phyloP scores from a whole-genome alignment of 2,113 vertebrate species.

The Bungarus multicinctus region DNA sequence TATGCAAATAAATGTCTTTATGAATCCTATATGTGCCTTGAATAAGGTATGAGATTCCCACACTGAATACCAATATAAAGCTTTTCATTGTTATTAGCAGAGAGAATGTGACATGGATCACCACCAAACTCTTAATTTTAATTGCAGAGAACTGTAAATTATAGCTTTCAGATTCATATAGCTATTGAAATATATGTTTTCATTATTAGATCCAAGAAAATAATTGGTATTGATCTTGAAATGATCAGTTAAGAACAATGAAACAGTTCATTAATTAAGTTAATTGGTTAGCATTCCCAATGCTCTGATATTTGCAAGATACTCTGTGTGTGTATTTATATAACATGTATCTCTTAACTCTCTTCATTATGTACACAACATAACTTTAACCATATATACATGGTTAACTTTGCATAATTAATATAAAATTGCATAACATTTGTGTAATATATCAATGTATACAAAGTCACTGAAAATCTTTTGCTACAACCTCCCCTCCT shows the following conservation, averaged over 20 bases:
- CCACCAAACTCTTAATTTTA: neutral
- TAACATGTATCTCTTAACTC: neutral
- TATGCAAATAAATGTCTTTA: constrained; percentile 18
- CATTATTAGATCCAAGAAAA: neutral
- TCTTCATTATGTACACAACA: neutral
- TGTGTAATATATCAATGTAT: neutral
- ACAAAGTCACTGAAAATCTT: neutral
- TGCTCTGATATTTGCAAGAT: neutral
- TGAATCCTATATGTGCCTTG: constrained; percentile 3
- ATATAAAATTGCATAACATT: neutral
- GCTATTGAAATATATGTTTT: neutral
- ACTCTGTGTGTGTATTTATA: neutral
- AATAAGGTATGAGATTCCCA: constrained; percentile 18
- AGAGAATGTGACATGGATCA: neutral
- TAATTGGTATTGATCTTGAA: neutral
- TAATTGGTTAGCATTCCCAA: neutral
- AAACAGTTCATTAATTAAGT: neutral
- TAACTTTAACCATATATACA: neutral
- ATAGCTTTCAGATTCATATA: neutral
- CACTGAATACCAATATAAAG: constrained; percentile 23
- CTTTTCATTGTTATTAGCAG: neutral
- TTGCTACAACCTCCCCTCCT: neutral
- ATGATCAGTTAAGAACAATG: neutral
- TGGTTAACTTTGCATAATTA: neutral
- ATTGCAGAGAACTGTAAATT: constrained; percentile 3